These are phyloP conservation scores for Hydrochoerus hydrochaeris DNA, from an alignment of 2,113 vertebrate genomes.

Conservation along the genomic window DNA sequence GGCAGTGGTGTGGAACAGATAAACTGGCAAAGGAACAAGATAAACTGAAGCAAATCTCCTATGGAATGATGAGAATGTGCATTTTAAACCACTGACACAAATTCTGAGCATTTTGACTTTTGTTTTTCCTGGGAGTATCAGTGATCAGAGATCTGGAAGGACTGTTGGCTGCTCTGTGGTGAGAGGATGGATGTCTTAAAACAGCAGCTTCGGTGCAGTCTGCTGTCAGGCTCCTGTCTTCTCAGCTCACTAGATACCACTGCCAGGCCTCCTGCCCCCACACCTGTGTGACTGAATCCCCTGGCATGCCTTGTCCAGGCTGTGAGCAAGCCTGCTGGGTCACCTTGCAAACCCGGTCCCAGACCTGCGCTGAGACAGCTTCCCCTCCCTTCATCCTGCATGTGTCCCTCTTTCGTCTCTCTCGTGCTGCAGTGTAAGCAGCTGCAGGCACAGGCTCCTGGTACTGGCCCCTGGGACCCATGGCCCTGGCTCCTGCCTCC, in stretches of 20 bases:
- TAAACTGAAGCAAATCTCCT: fast-evolving
- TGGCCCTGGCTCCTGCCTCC: background rate
- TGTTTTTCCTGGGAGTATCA: background rate
- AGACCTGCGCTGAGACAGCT: fast-evolving
- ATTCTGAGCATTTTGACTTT: background rate
- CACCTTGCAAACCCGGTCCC: fast-evolving
- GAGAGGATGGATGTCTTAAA: background rate
- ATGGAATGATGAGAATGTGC: background rate
- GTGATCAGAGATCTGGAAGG: background rate
- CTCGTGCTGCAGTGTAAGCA: background rate
- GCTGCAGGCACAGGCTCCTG: fast-evolving
- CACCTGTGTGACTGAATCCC: fast-evolving
- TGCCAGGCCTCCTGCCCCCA: background rate
- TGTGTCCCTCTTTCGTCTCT: fast-evolving
- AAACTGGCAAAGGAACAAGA: fast-evolving
- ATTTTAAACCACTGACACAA: background rate
- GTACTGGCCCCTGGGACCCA: fast-evolving
- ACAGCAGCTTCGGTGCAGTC: fast-evolving
- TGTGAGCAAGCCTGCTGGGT: fast-evolving
- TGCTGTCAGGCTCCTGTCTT: too few species aligned
- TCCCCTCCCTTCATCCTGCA: background rate
- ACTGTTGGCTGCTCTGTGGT: background rate
- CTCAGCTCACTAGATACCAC: too few species aligned
- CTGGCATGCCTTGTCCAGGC: fast-evolving
- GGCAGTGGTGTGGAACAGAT: background rate